A percentile compares a stretch with the other conserved stretches of the same genome.
Conservation (phyloP, 2,797 vertebrate species). For the Halcyon smyrnensis region DNA sequence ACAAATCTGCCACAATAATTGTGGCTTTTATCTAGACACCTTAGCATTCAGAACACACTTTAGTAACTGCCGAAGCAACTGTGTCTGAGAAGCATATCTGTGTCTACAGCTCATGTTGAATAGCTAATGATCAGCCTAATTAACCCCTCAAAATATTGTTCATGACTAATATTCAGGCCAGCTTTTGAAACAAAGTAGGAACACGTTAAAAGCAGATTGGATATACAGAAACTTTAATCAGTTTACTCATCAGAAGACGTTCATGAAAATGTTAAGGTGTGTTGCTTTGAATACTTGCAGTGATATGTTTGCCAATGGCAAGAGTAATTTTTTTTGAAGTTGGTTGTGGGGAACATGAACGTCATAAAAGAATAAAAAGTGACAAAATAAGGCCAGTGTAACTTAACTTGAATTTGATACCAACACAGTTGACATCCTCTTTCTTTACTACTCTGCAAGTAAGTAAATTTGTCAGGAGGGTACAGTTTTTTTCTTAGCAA, state of each 20-base stretch:
- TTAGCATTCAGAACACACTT: background rate
- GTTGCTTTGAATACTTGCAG: background rate
- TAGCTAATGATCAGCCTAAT: constrained; percentile 73
- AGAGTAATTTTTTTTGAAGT: background rate
- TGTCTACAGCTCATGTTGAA: constrained; percentile 47
- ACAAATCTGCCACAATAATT: background rate
- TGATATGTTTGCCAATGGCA: constrained; percentile 47
- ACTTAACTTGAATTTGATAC: background rate
- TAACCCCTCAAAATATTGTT: constrained; percentile 57
- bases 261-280: background rate
- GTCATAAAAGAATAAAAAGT: background rate
- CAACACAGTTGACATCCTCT: background rate
- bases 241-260: constrained; percentile 22
- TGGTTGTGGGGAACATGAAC: background rate
- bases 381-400: background rate
- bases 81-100: background rate
- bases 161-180: constrained; percentile 23
- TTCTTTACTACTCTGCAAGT: background rate
- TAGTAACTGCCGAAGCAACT: constrained; percentile 2
- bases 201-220: constrained; percentile 38
- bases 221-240: constrained; percentile 42
- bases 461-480: background rate
- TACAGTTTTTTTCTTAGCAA: background rate
- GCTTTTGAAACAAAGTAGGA: constrained; percentile 51
- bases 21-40: background rate